phyloP scores from a whole-genome alignment of 2,888 invertebrate species.

The Elgonia sp. region DNA sequence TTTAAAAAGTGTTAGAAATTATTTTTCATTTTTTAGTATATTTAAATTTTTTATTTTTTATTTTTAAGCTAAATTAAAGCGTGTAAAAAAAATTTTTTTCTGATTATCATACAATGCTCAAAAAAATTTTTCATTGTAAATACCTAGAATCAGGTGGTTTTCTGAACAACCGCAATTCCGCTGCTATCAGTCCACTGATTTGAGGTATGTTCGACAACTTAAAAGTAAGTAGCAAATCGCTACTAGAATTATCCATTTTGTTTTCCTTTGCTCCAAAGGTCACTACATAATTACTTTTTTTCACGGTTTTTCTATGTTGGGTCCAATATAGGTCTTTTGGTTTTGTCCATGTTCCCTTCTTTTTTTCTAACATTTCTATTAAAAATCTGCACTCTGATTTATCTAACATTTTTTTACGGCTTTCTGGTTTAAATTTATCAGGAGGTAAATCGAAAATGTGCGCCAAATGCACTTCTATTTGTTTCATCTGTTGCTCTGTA shows the following conservation, averaged over 20 bases:
- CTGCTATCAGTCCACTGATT: background rate
- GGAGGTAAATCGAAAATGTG: conserved; percentile 38
- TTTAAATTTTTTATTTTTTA: too few relatives aligned
- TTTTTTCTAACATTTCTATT: conserved; percentile 33
- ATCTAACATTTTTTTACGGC: conserved; percentile 22
- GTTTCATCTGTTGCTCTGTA: conserved; percentile 26
- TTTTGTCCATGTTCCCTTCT: background rate
- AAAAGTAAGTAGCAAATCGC: conserved; percentile 20
- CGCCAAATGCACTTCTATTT: conserved; percentile 20
- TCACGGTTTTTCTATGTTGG: conserved; percentile 4
- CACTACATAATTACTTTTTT: conserved; percentile 47
- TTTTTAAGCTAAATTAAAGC: too few relatives aligned
- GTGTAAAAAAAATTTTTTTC: too few relatives aligned
- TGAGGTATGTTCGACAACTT: conserved; percentile 11
- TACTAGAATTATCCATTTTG: background rate
- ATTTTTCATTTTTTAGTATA: too few relatives aligned
- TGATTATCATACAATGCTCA: too few relatives aligned
- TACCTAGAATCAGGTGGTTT: background rate
- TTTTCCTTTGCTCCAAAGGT: conserved; percentile 4
- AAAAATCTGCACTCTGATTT: conserved; percentile 47
- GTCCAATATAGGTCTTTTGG: background rate
- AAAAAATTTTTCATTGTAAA: background rate
- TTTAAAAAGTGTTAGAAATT: too few relatives aligned
- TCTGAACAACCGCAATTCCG: conserved; percentile 54
- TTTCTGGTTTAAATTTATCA: background rate